Conservation (phyloP, 2,797 vertebrate genomes). For the Rhynchonycteris naso region DNA sequence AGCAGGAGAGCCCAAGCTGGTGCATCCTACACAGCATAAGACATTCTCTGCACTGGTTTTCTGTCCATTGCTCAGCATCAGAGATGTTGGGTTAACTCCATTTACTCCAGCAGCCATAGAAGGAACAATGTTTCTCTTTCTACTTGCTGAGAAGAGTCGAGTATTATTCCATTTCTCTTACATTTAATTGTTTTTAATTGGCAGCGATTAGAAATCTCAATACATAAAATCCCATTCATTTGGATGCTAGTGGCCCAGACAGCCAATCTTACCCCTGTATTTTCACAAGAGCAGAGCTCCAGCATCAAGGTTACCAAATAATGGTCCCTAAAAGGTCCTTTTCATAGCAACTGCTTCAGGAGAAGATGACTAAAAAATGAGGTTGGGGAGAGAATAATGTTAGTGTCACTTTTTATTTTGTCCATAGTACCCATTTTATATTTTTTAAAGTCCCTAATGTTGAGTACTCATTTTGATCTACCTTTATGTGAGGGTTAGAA, state of each 20-base stretch:
- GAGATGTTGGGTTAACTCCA: neutral
- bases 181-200: constrained; percentile 70
- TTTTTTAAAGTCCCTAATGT: neutral
- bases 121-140: constrained; percentile 61
- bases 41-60: neutral
- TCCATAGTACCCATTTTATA: neutral
- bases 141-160: neutral
- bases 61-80: neutral
- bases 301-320: neutral
- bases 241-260: neutral
- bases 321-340: neutral
- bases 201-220: constrained; percentile 69
- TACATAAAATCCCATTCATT: constrained; percentile 60
- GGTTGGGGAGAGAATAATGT: neutral
- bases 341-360: neutral
- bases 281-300: neutral
- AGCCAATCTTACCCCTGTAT: neutral
- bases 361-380: neutral
- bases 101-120: constrained; percentile 70
- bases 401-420: neutral
- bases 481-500: neutral
- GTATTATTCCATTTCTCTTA: constrained; percentile 70
- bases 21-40: neutral
- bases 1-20: neutral
- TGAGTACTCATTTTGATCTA: neutral